Evolutionary conservation across 2,888 invertebrate species (phyloP).

Genomic region (Acleris holmiana): DNA sequence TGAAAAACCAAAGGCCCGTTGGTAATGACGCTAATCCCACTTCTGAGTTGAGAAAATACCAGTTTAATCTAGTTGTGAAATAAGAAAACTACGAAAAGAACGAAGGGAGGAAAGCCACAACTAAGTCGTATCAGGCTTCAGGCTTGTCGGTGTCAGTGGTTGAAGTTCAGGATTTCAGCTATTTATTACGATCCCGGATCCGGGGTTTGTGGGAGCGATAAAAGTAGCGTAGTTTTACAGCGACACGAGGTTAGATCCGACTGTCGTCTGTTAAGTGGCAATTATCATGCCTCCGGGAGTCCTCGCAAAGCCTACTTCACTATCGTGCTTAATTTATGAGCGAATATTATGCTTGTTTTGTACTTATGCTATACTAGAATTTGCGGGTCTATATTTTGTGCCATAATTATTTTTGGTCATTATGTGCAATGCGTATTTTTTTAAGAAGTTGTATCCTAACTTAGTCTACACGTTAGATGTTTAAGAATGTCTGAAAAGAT

Average conservation of each 20-base stretch:
- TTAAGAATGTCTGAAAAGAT: too few species aligned
- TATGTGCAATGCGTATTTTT: too few species aligned
- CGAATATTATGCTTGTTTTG: slow-evolving; percentile 6
- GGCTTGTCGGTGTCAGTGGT: slow-evolving; percentile 65
- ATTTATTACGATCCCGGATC: slow-evolving; percentile 80
- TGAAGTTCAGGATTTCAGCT: slow-evolving; percentile 79
- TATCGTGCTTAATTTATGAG: slow-evolving; percentile 28
- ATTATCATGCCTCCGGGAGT: slow-evolving; percentile 32
- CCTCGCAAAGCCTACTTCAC: slow-evolving; percentile 17
- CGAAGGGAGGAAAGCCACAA: slow-evolving; percentile 48
- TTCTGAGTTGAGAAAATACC: slow-evolving; percentile 37
- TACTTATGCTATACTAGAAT: background rate
- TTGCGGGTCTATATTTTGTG: too few species aligned
- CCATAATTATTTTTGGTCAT: too few species aligned
- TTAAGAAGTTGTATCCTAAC: too few species aligned
- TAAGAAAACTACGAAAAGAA: slow-evolving; percentile 47
- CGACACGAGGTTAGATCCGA: slow-evolving; percentile 34
- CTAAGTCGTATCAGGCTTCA: slow-evolving; percentile 67
- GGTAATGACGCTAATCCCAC: slow-evolving; percentile 33
- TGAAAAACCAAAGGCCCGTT: slow-evolving; percentile 19
- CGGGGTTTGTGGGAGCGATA: slow-evolving; percentile 77
- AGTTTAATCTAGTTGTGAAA: slow-evolving; percentile 46
- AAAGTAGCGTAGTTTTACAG: slow-evolving; percentile 54
- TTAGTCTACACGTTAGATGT: too few species aligned
- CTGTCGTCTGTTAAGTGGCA: slow-evolving; percentile 37